Conservation (phyloP, 1,140 invertebrate species). For the Pentalonia nigronervosa region DNA sequence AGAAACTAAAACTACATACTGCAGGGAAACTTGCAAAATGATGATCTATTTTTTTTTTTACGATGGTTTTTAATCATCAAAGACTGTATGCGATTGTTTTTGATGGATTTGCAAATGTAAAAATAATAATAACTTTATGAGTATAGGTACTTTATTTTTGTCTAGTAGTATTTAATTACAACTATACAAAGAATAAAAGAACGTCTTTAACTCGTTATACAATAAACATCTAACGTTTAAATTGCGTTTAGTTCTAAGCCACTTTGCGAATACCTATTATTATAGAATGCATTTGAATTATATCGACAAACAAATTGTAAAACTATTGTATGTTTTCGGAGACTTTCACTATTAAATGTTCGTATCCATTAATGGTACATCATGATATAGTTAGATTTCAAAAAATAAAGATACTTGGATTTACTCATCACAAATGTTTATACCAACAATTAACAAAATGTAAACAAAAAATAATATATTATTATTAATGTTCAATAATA, state of each 20-base stretch:
- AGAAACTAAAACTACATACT: not conserved
- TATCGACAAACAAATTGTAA: not conserved
- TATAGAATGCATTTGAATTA: not conserved
- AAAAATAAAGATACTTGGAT: too few relatives aligned
- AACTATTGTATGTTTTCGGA: not conserved
- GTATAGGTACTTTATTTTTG: not conserved
- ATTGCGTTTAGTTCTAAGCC: not conserved
- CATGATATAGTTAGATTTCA: too few relatives aligned
- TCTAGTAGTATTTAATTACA: not conserved
- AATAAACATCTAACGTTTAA: not conserved
- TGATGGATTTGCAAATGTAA: not conserved
- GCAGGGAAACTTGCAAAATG: not conserved
- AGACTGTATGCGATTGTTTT: not conserved
- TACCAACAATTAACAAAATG: too few relatives aligned
- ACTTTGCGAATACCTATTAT: not conserved
- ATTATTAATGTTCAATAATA: not conserved
- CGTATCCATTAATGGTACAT: too few relatives aligned
- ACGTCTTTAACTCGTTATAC: not conserved
- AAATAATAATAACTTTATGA: not conserved
- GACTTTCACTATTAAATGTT: too few relatives aligned
- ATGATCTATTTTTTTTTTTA: not conserved
- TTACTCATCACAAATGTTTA: too few relatives aligned
- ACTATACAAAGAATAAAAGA: not conserved
- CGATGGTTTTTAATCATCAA: not conserved
- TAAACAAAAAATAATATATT: not conserved